These are phyloP conservation scores for Aptenodytes forsteri DNA, from an alignment of 2,113 vertebrate species.

Conservation along the genomic window DNA sequence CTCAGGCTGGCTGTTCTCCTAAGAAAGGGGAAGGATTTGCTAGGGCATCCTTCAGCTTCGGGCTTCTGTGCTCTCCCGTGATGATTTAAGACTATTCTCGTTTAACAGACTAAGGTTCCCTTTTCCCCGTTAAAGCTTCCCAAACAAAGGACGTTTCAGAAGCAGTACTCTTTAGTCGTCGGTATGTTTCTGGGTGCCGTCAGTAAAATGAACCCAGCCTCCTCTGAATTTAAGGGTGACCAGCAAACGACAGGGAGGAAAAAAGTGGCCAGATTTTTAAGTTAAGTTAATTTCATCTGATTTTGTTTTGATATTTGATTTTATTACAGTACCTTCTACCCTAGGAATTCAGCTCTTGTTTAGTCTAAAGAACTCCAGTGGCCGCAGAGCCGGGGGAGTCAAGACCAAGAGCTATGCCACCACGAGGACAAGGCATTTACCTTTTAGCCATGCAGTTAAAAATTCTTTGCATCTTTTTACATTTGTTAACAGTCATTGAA, in stretches of 20 bases:
- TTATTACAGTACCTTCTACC: not conserved
- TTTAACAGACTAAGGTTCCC: not conserved
- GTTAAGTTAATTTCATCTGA: slow-evolving; percentile 18
- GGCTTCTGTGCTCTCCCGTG: not conserved
- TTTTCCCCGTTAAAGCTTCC: not conserved
- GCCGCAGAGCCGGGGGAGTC: not conserved
- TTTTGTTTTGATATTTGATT: slow-evolving; percentile 53
- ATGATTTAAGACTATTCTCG: not conserved
- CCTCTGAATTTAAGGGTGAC: not conserved
- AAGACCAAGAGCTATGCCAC: not conserved
- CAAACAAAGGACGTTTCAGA: not conserved
- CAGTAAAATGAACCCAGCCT: not conserved
- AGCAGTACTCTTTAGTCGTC: not conserved
- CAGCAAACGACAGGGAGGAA: not conserved
- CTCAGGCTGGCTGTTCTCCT: not conserved
- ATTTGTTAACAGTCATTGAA: not conserved
- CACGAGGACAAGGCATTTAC: not conserved
- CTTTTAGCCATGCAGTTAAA: not conserved
- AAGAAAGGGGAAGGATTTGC: not conserved
- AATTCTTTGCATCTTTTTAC: not conserved
- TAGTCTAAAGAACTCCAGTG: slow-evolving; percentile 21
- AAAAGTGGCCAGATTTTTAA: not conserved
- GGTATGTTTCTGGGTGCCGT: not conserved
- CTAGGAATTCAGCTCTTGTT: slow-evolving; percentile 32
- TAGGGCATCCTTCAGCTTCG: not conserved